Evolutionary conservation across 2,113 vertebrate genomes (phyloP).

Genomic region (Gavia stellata): DNA sequence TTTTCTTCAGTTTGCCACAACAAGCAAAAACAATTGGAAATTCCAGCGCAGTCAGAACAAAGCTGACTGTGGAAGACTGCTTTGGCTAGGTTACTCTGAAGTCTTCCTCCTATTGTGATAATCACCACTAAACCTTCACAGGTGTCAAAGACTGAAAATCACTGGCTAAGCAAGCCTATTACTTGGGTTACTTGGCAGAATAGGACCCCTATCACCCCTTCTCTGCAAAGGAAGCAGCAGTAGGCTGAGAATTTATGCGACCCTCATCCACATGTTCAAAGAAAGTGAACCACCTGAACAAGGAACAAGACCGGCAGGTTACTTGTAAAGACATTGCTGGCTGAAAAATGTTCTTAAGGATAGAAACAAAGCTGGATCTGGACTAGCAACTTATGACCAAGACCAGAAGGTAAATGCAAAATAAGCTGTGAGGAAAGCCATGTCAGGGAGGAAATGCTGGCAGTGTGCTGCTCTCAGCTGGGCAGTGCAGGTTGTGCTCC

Average conservation of each 20-base stretch:
- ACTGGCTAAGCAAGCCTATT: neutral
- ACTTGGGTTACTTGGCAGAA: neutral
- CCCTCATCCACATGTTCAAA: neutral
- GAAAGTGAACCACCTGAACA: neutral
- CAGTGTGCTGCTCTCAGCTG: neutral
- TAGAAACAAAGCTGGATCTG: neutral
- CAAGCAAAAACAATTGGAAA: neutral
- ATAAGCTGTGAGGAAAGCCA: neutral
- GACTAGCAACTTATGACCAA: neutral
- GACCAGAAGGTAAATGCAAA: neutral
- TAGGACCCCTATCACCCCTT: neutral
- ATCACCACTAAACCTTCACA: neutral
- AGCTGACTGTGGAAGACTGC: neutral
- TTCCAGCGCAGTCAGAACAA: neutral
- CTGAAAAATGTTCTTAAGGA: neutral
- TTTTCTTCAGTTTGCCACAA: neutral
- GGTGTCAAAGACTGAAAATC: neutral
- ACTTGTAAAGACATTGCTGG: neutral
- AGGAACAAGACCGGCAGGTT: neutral
- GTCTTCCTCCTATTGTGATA: neutral
- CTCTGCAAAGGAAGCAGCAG: neutral
- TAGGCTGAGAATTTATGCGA: neutral
- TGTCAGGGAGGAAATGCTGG: neutral
- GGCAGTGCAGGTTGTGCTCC: neutral
- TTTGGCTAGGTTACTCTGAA: neutral